Evolutionary conservation across 2,888 invertebrate species (phyloP), one percentile per base, ranked within the genome.

Genomic region (Onchidella celtica): DNA sequence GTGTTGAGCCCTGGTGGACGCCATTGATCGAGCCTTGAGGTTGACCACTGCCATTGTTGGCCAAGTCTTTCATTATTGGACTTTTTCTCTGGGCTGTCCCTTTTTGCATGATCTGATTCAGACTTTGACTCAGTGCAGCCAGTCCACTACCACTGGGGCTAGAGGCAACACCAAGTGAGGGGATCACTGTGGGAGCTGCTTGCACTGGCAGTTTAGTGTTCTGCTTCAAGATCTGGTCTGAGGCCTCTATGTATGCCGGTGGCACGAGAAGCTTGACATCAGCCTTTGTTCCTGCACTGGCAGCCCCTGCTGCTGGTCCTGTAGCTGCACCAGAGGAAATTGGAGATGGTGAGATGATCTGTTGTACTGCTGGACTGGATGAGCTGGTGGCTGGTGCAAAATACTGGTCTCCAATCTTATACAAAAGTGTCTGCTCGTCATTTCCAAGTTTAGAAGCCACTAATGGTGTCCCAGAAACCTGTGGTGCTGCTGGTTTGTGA

Each of bases 351-450:
- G 36, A 11, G 9, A 47, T 3, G 17, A 24, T 57, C 27, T 65
- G 75, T 11, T 24, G 63, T n/a, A 47, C 14, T 21, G 17, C 29
- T 3, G 72, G 17, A 2, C 21, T 55, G 17, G 72, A 27, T 6
- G 40, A 21, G 27, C n/a, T 38, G 47, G 32, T 29, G 11, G 75
- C 38, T 9, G 76, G 76, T 4, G 79, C n/a, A 38, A 73, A 73
- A 27, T 79, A 79, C 73, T 73, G 79, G 24, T 79, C 79, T 24
- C 79, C 79, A 27, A 79, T 66, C 27, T 73, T 79, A n/a, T 79
- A 79, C 63, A 79, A 4, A 21, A 55, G 57, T 57, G 73, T 65
- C 65, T 66, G 29, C 11, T 21, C 17, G 3, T 38, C 57, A 9
- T 55, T 34, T 3, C 34, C 57, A 29, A 65, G 47, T 14, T 47